Base-by-base conservation (phyloP, 2,113 vertebrate species). In the Misgurnus anguillicaudatus region DNA sequence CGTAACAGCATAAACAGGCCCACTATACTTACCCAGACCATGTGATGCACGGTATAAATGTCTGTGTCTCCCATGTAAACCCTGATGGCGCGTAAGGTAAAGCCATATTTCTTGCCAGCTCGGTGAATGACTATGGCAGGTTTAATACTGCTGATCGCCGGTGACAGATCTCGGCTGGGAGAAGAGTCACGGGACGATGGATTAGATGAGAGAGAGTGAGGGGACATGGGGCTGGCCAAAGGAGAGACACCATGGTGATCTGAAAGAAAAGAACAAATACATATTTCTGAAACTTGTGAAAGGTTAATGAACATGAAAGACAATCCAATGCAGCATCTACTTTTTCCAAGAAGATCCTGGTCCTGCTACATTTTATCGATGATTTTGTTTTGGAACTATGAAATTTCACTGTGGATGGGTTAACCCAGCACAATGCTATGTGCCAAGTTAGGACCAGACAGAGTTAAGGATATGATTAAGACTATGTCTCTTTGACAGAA, bases 31-130 rank as follows among this genome's bases (percentile, higher is more conserved):
- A 99, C 97, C 97, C 97, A 98, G 87, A 99, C 97, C 94, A 99
- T 96, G 90, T 98, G 97, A 81, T 99, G 97, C 14, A 99, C 96
- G 2, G 95, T 95, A 92, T 98, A 99, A 93, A 99, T 91, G 73
- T 99, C 95, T 0, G 93, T 93, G 91, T 98, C 97, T 5, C 97
- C 97, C 97, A 99, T 97, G 90, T 99, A 99, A 79, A 99, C 97
- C 0, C 96, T 93, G 89, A 99, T 99, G 85, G 97, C 97, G 1
- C 96, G 88, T 75, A 99, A 93, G 31, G 97, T 98, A 91, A 99
- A 99, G 86, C 97, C 97, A 0, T 99, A 99, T 90, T 99, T 99
- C 92, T 99, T 98, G 9, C 96, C 96, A 17, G 94, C 94, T 80
- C 96, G 87, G 89, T 98, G 95, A 88, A 99, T 99, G 85, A 95